Percentiles rank a stretch among this genome's conserved stretches.
Conservation (phyloP, 2,113 vertebrate genomes). For the Corvus cornix region DNA sequence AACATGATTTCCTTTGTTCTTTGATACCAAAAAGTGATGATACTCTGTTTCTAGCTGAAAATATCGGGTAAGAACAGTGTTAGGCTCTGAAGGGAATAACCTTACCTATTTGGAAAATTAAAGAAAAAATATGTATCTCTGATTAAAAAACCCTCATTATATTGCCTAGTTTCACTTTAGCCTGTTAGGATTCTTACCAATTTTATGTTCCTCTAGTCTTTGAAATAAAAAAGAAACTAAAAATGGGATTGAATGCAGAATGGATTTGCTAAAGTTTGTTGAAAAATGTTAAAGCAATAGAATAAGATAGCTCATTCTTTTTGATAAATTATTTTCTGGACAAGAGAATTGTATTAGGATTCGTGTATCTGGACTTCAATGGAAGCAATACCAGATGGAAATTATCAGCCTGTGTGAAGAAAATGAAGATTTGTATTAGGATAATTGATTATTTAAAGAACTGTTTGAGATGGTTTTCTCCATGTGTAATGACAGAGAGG, state of each 20-base stretch:
- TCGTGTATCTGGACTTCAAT: not conserved
- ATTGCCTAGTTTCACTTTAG: not conserved
- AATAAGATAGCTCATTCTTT: not conserved
- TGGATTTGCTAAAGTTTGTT: not conserved
- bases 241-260: not conserved
- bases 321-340: not conserved
- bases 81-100: not conserved
- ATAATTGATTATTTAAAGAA: not conserved
- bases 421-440: not conserved
- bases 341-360: not conserved
- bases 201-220: not conserved
- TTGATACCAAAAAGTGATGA: not conserved
- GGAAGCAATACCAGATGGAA: not conserved
- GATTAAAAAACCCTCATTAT: not conserved
- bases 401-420: not conserved
- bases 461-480: not conserved
- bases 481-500: not conserved
- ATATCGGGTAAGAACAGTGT: not conserved
- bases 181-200: not conserved
- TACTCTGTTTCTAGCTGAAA: not conserved
- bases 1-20: not conserved
- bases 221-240: not conserved
- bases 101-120: not conserved
- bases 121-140: not conserved
- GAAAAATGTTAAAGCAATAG: not conserved